A percentile compares a stretch with the other conserved stretches of the same genome.
Evolutionary conservation across 2,888 invertebrate species (phyloP).

Genomic region (Tryphoninae sp.): DNA sequence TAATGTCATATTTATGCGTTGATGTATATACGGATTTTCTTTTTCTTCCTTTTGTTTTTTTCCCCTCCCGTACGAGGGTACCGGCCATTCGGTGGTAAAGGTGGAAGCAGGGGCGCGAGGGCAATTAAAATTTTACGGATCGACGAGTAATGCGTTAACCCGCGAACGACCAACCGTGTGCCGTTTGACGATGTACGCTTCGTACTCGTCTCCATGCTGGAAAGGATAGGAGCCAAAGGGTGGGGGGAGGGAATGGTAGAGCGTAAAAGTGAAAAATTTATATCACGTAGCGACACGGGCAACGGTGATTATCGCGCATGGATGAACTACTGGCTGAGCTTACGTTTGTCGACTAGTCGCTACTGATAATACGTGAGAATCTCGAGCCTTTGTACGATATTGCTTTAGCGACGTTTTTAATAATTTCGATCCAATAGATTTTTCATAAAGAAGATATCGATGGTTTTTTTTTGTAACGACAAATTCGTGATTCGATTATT

Average conservation of each 20-base stretch:
- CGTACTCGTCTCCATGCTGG: neutral
- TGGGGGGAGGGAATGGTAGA: too few relatives aligned
- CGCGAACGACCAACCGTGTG: conserved; percentile 25
- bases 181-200: conserved; percentile 13
- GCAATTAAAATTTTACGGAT: conserved; percentile 58
- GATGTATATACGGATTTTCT: neutral
- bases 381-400: neutral
- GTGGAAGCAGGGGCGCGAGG: neutral
- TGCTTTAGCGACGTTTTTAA: neutral
- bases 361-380: too few relatives aligned
- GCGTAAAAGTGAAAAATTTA: neutral
- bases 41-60: neutral
- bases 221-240: neutral
- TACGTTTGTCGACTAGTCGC: neutral
- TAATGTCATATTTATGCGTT: conserved; percentile 5
- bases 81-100: too few relatives aligned
- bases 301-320: conserved; percentile 54
- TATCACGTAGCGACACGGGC: neutral
- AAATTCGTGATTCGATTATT: too few relatives aligned
- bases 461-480: neutral
- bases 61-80: neutral
- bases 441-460: neutral
- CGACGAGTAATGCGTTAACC: conserved; percentile 56
- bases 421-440: neutral
- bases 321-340: neutral